Base-by-base conservation (phyloP, 2,888 invertebrate genomes). In the Patella caerulea region DNA sequence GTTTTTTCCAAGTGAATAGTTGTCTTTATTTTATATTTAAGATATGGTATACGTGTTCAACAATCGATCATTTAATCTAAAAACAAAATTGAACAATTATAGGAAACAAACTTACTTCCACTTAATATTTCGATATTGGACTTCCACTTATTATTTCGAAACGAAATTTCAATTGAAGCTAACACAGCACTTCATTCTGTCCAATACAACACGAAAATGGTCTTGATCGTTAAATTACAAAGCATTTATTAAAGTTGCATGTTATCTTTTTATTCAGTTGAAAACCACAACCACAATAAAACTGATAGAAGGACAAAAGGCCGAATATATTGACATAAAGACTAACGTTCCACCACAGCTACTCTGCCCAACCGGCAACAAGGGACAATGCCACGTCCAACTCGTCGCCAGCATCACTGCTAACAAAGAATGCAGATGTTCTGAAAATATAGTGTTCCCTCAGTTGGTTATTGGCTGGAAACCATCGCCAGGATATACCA, bases 321-420 rank as follows among this genome's bases (percentile, higher is more conserved):
- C 73, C 3, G 79, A 83, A 19, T 73, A 70, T n/a, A 78, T 88
- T 12, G 79, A 83, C 15, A 75, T 88, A 2, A 81, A 80, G 11
- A 79, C 85, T 12, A 86, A 81, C 7, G 84, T 83, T 7, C 87
- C 87, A 15, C 87, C 88, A 12, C 83, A 83, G 11, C 78, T 87
- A 55, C 84, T 84, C 71, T 87, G 87, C 69, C 84, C 83, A 73
- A 56, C 74, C 9, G 82, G 83, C n/a, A 85, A 86, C 77, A 84
- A 83, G 75, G 86, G 85, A 2, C 74, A 82, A 45, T 88, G 88
- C 71, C 79, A 83, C 56, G 83, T 88, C 19, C 82, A 84, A 71
- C 77, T 88, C 15, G 82, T 82, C n/a, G 83, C 85, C 11, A 81
- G 73, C n/a, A 81, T 85, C 75, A 71, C 75, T 5, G 79, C 78